These are phyloP conservation scores for Lasiommata megera DNA, from an alignment of 2,888 invertebrate genomes.

Conservation along the genomic window DNA sequence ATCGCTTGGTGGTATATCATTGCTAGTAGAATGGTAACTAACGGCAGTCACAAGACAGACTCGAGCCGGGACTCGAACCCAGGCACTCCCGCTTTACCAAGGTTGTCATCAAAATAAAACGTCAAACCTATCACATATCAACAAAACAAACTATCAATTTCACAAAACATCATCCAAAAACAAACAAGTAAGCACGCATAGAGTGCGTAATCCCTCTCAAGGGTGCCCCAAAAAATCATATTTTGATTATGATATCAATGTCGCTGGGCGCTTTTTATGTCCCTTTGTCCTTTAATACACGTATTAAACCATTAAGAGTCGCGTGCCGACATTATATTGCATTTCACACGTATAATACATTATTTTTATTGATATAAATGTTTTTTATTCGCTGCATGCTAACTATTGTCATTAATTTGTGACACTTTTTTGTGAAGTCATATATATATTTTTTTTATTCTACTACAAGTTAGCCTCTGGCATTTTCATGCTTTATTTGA, in stretches of 20 bases:
- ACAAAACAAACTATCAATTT: conserved; percentile 31
- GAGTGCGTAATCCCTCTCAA: conserved; percentile 53
- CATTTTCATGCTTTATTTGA: too few relatives aligned
- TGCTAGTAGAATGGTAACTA: too few relatives aligned
- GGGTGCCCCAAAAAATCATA: conserved; percentile 67
- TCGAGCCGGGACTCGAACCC: too few relatives aligned
- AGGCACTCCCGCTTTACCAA: too few relatives aligned
- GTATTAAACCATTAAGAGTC: conserved; percentile 77
- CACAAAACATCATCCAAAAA: conserved; percentile 60
- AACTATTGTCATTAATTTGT: not conserved
- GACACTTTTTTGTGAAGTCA: not conserved
- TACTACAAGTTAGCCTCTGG: too few relatives aligned
- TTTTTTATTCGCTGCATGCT: conserved; percentile 35
- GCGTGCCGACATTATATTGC: conserved; percentile 68
- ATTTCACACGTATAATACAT: conserved; percentile 56
- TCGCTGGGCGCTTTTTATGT: conserved; percentile 67
- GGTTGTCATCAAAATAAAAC: too few relatives aligned
- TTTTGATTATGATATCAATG: conserved; percentile 80
- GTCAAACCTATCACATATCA: too few relatives aligned
- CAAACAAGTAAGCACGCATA: conserved; percentile 45
- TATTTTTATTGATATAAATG: conserved; percentile 53
- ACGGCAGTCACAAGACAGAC: too few relatives aligned
- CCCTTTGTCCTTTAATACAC: conserved; percentile 73
- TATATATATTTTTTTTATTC: too few relatives aligned
- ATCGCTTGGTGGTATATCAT: too few relatives aligned